A percentile compares a stretch with the other conserved stretches of the same genome.
These are phyloP conservation scores for Enteromius afrohamiltoni DNA, from an alignment of 2,797 vertebrate species.

Conservation along the genomic window DNA sequence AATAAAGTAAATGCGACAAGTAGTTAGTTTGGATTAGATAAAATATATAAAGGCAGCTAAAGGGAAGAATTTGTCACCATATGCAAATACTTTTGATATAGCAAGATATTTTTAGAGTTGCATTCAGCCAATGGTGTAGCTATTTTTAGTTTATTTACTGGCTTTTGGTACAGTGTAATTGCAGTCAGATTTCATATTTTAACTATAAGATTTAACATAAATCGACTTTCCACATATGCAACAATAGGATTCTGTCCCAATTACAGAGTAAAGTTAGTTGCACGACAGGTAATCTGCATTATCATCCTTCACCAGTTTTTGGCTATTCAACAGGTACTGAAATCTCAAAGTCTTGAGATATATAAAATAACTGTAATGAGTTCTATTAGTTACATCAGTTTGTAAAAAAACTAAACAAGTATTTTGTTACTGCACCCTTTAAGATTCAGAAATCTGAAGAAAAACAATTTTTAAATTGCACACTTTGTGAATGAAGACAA, in stretches of 20 bases:
- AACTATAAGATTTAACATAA: neutral
- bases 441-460: neutral
- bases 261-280: neutral
- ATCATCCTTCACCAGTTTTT: neutral
- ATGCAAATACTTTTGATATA: constrained; percentile 21
- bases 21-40: neutral
- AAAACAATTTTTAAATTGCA: neutral
- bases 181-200: constrained; percentile 14
- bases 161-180: neutral
- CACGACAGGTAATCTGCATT: too few species aligned
- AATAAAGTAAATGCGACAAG: neutral
- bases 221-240: neutral
- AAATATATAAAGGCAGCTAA: neutral
- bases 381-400: neutral
- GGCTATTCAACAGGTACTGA: constrained; percentile 16
- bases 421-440: neutral
- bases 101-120: neutral
- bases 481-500: neutral
- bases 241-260: neutral
- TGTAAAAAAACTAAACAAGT: neutral
- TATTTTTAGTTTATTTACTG: neutral
- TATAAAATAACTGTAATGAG: neutral
- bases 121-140: constrained; percentile 2
- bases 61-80: neutral
- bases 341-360: neutral